Base-by-base conservation (phyloP, 2,113 vertebrate species). In the Felis chaus region DNA sequence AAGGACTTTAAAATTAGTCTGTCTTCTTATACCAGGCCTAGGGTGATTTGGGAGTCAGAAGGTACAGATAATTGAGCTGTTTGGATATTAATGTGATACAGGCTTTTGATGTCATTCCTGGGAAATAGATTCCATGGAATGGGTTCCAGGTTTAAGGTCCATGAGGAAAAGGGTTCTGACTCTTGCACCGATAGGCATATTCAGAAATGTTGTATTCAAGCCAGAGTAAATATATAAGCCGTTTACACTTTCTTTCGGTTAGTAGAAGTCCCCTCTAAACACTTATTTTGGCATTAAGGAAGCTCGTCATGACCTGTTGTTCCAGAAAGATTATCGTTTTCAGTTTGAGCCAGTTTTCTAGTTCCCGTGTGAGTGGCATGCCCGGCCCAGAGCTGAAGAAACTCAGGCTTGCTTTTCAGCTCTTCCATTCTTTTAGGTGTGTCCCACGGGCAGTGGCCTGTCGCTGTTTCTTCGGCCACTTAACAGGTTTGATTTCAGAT, bases 251-350 rank as follows among this genome's bases (percentile, higher is more conserved):
- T 98, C 93, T 98, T 98, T 97, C 78, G 84, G 78, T 92, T 98
- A 98, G 96, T 92, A 97, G 19, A 97, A 95, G 93, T 98, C 91
- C 97, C 96, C 68, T 85, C 92, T 97, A 93, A 97, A 94, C 97
- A 97, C 97, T 97, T 98, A 91, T 89, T 98, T 93, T 98, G 97
- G 87, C 97, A 78, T 97, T 96, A 97, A 98, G 98, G 98, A 98
- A 98, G 97, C 94, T 97, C 29, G 45, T 98, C 97, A 98, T 96
- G 81, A 89, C 98, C 95, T 97, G 88, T 98, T 98, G 98, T 99
- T 98, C 88, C 86, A 93, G 80, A 97, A 97, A 98, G 71, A 95
- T 95, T 97, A 27, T 95, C 96, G 78, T 96, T 94, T 69, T 86
- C 91, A 65, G 97, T 97, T 69, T 95, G 94, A 97, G 89, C 96